Percentiles rank a stretch among this genome's conserved stretches.
phyloP scores from a whole-genome alignment of 2,888 invertebrate genomes.

The Trypoxylon attenuatum region DNA sequence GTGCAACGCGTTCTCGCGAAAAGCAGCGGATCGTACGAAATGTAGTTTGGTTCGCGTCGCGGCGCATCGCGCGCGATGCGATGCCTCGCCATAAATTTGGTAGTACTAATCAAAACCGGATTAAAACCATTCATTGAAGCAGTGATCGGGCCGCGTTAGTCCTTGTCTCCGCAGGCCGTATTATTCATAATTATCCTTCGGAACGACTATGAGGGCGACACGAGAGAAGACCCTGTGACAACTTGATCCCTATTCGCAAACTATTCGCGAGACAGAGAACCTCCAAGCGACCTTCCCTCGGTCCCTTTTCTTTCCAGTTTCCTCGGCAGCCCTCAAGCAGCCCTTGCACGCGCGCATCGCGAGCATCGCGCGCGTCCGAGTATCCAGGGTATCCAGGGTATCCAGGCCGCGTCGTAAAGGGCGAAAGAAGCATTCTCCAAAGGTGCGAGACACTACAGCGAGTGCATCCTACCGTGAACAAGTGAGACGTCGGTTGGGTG shows the following conservation, averaged over 20 bases:
- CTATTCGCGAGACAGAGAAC: slow-evolving; percentile 45
- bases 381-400: slow-evolving; percentile 6
- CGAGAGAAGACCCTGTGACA: background rate
- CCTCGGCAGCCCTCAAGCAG: slow-evolving; percentile 32
- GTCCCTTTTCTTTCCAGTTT: background rate
- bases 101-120: slow-evolving; percentile 25
- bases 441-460: slow-evolving; percentile 40
- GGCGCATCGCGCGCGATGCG: background rate
- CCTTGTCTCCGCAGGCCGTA: slow-evolving; percentile 19
- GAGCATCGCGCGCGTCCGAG: slow-evolving; percentile 30
- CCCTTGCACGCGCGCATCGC: slow-evolving; percentile 24
- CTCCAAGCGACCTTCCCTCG: slow-evolving; percentile 7
- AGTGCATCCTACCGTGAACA: slow-evolving; percentile 31
- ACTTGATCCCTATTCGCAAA: slow-evolving; percentile 45
- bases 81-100: background rate
- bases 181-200: slow-evolving; percentile 49
- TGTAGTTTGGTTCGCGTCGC: slow-evolving; percentile 1
- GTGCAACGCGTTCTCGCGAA: background rate
- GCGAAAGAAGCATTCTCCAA: slow-evolving; percentile 51
- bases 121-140: slow-evolving; percentile 44
- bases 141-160: slow-evolving; percentile 30
- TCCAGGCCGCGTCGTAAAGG: slow-evolving; percentile 36
- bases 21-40: background rate
- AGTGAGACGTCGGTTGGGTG: slow-evolving; percentile 10
- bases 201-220: slow-evolving; percentile 18